Base-by-base conservation (phyloP, 2,113 vertebrate genomes). In the Tenrec ecaudatus region DNA sequence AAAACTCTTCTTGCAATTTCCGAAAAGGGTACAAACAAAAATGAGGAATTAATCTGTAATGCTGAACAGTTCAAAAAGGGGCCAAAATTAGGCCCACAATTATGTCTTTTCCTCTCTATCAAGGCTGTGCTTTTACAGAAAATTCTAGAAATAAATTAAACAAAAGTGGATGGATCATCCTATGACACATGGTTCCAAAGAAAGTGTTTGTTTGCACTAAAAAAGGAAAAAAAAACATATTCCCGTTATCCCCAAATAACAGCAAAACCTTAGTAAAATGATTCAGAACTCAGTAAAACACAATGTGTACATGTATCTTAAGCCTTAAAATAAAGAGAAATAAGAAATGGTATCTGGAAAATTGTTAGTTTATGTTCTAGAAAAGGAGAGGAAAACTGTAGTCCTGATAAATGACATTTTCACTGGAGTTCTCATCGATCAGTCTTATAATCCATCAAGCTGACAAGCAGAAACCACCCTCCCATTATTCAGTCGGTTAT, bases 401-500 rank as follows among this genome's bases (percentile, higher is more conserved):
- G 53, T 92, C 94, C 84, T 97, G 97, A 98, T 95, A 98, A 98
- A 98, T 97, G 95, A 97, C 94, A 96, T 96, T 97, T 98, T 95
- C 96, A 97, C 91, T 81, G 93, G 82, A 92, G 90, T 97, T 98
- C 96, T 96, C 94, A 98, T 97, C 69, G 71, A 97, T 98, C 95
- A 94, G 33, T n/a, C 83, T 95, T 92, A 86, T 95, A 97, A 98
- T 98, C 98, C 98, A 98, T 98, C 98, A 98, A 98, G 97, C 66
- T 92, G 95, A 97, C 96, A 86, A 94, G 98, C 90, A 98, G 94
- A 97, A 97, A 92, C 94, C 94, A 95, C 95, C 94, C 96, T 96
- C 82, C 96, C 96, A 97, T 97, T 97, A 98, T 79, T 97, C 96
- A 98, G 96, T 43, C 95, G 97, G 88, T 86, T 94, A 97, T 85